Percentiles rank a stretch among this genome's conserved stretches.
These are phyloP conservation scores for Pantherophis vulpinus DNA, from an alignment of 2,797 vertebrate species.

Conservation along the genomic window DNA sequence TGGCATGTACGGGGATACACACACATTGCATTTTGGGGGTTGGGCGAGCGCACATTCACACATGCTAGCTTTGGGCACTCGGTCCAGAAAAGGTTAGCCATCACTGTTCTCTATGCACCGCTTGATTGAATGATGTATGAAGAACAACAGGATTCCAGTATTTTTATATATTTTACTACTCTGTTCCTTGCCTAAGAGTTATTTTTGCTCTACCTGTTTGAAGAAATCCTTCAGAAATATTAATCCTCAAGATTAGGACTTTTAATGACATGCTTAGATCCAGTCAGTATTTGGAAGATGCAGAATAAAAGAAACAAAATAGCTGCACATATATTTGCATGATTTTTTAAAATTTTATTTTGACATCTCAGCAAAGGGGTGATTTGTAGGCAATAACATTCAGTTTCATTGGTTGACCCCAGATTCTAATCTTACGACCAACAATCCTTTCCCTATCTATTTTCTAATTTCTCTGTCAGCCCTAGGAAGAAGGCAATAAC, in stretches of 20 bases:
- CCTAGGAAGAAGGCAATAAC: neutral
- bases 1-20: too few species aligned
- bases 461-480: neutral
- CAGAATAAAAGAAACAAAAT: neutral
- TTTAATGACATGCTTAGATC: neutral
- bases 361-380: neutral
- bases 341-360: neutral
- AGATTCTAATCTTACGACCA: neutral
- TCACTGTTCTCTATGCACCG: neutral
- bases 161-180: neutral
- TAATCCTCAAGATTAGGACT: neutral
- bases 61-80: too few species aligned
- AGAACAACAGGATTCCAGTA: neutral
- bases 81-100: too few species aligned
- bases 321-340: too few species aligned
- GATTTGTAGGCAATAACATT: neutral
- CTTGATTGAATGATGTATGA: neutral
- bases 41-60: too few species aligned
- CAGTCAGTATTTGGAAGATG: neutral
- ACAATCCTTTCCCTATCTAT: neutral
- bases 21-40: too few species aligned
- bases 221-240: neutral
- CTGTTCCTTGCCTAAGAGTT: neutral
- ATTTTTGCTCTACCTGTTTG: conserved; percentile 1
- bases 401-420: neutral